A percentile compares a stretch with the other conserved stretches of the same genome.
phyloP scores from a whole-genome alignment of 92 coral and sea anemone species.

The Bergia puertoricense region DNA sequence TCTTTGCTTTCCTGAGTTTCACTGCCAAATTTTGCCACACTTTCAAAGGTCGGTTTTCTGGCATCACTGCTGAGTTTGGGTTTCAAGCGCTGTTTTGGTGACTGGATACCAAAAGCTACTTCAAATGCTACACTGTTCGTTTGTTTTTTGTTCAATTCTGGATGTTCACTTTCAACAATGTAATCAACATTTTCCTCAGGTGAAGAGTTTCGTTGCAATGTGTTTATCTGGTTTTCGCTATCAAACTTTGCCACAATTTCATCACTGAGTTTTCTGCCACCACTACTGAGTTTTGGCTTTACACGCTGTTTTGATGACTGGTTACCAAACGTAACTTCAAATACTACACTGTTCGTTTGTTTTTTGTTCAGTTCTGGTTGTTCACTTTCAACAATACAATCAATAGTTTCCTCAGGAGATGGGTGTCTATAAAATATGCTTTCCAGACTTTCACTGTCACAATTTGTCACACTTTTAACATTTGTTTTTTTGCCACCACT shows the following conservation, averaged over 20 bases:
- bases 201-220: neutral
- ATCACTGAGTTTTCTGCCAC: neutral
- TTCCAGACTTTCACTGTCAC: neutral
- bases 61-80: slow-evolving; percentile 25
- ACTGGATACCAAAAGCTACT: slow-evolving; percentile 4
- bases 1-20: neutral
- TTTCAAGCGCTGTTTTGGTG: neutral
- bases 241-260: neutral
- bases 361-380: neutral
- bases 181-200: neutral
- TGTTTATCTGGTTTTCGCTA: neutral
- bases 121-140: slow-evolving; percentile 9
- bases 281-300: slow-evolving; percentile 31
- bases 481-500: neutral
- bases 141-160: neutral
- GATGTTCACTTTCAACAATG: neutral
- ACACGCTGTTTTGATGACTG: neutral
- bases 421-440: neutral
- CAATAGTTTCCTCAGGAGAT: neutral
- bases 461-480: neutral
- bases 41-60: neutral
- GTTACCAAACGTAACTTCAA: slow-evolving; percentile 9
- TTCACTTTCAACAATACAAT: neutral
- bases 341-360: neutral
- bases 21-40: neutral